A percentile compares a stretch with the other conserved stretches of the same genome.
Conservation (phyloP, 2,888 invertebrate species). For the Dicranocentrus wangi region DNA sequence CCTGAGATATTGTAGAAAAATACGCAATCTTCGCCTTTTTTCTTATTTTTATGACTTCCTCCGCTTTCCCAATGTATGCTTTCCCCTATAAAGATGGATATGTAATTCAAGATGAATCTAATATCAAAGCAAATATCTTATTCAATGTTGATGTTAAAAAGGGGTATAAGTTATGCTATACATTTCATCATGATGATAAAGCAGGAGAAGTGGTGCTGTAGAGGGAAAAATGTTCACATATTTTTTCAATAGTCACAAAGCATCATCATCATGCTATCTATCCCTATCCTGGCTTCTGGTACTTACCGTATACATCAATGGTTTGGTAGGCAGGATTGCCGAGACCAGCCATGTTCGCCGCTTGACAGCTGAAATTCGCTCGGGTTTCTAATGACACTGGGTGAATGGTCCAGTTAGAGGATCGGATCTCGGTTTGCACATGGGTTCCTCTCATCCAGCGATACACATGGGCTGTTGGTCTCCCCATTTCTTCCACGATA, state of each 20-base stretch:
- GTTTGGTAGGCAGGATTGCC: conserved; percentile 82
- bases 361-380: conserved; percentile 91
- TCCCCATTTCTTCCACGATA: conserved; percentile 86
- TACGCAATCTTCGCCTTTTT: conserved; percentile 56
- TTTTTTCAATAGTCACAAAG: too few relatives aligned
- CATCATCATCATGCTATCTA: conserved; percentile 17
- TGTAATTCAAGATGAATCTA: conserved; percentile 54
- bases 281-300: background rate
- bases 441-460: conserved; percentile 88
- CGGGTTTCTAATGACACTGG: conserved; percentile 89
- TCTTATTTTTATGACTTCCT: conserved; percentile 62
- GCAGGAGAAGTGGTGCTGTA: background rate
- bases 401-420: conserved; percentile 85
- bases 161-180: background rate
- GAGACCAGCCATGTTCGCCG: conserved; percentile 88
- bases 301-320: conserved; percentile 82
- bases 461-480: conserved; percentile 81
- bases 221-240: background rate
- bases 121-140: conserved; percentile 26
- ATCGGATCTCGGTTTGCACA: conserved; percentile 83
- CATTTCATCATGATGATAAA: conserved; percentile 9
- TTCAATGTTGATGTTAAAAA: conserved; percentile 25
- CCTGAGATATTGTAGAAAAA: conserved; percentile 56
- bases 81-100: conserved; percentile 28
- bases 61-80: conserved; percentile 15